Evolutionary conservation across 2,113 vertebrate genomes (phyloP), one percentile per base, ranked within the genome.

Genomic region (Hemicordylus capensis): DNA sequence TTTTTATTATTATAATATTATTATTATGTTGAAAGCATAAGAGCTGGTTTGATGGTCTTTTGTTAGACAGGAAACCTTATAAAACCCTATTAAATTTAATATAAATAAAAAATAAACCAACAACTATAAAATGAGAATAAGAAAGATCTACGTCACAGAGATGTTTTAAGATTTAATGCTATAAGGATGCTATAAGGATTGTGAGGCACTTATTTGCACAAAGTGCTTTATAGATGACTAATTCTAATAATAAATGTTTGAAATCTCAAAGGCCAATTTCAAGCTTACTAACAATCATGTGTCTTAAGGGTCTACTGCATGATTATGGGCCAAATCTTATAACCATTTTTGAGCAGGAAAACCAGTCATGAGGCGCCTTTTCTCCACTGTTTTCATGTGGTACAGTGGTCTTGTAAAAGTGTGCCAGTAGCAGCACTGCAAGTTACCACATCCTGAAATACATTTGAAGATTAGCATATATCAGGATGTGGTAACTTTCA

Each of bases 401-500:
- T 63, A 48, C 31, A 61, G 48, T 56, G 19, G 51, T 48, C 28
- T 74, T 61, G 12, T 83, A 37, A 61, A 59, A 73, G 39, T 46
- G 44, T 14, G 48, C 26, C 20, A 8, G 58, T 63, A 4, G 26
- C 42, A 64, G 37, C 31, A 69, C n/a, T 73, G 37, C 22, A 83
- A 59, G 22, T 37, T 63, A 64, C n/a, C 20, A 75, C 70, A 75
- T 63, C 54, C 56, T 83, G 56, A 63, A 75, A 61, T 34, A 37
- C 6, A 75, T 82, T 73, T 59, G 67, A 82, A 82, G 73, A 73
- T 82, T 31, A 73, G 69, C 67, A 82, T 64, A 37, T 83, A 39
- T 63, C 8, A 61, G 39, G 19, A 74, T 44, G 37, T 59, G 39
- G 39, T 42, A 20, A 82, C 54, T 59, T 59, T 8, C 69, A 82